phyloP scores from a whole-genome alignment of 2,888 invertebrate genomes.

The Mesorhabditis spiculigera region DNA sequence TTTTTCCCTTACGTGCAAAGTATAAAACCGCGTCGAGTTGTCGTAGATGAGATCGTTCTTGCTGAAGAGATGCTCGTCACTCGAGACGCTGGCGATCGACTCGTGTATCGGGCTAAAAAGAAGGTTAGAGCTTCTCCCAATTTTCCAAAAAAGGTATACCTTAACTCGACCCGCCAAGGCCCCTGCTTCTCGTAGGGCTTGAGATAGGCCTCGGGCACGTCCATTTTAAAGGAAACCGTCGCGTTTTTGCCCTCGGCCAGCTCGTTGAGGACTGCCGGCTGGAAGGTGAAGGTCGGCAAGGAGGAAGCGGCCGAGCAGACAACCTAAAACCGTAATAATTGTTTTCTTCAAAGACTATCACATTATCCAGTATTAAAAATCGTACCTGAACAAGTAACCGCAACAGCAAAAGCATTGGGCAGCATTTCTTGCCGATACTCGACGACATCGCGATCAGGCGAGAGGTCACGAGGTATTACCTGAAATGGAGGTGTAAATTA shows the following conservation, averaged over 20 bases:
- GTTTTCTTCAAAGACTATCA: neutral
- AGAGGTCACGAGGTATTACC: no score
- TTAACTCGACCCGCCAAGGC: neutral
- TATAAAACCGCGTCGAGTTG: neutral
- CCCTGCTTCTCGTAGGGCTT: neutral
- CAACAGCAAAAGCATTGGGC: slow-evolving; percentile 35
- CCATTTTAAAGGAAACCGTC: neutral
- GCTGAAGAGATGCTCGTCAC: neutral
- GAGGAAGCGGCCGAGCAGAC: neutral
- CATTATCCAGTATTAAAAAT: no score
- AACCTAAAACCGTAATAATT: neutral
- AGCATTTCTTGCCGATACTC: slow-evolving; percentile 21
- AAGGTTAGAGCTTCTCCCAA: neutral
- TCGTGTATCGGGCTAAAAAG: neutral
- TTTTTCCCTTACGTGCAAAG: neutral
- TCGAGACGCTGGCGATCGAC: neutral
- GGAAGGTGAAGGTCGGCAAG: neutral
- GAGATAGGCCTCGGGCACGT: neutral
- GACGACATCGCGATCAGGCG: neutral
- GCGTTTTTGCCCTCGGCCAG: neutral
- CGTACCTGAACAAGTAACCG: slow-evolving; percentile 28
- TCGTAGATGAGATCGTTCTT: neutral
- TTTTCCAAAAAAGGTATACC: neutral
- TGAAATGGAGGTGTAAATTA: no score
- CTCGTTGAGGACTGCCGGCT: neutral